Evolutionary conservation across 2,113 vertebrate genomes (phyloP).

Genomic region (Protobothrops mucrosquamatus): DNA sequence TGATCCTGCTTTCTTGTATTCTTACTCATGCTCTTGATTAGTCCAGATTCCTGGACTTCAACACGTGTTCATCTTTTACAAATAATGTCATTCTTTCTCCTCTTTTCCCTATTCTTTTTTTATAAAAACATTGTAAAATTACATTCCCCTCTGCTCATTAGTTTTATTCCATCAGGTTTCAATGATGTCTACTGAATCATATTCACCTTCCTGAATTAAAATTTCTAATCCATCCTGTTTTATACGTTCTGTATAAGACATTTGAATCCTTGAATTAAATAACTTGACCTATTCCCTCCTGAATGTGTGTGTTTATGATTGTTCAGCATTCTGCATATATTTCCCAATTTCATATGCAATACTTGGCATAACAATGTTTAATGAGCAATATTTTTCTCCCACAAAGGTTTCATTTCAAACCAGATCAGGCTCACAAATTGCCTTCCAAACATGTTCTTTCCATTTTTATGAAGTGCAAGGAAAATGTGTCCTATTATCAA

Average conservation of each 20-base stretch:
- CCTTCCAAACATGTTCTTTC: background rate
- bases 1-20: background rate
- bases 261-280: background rate
- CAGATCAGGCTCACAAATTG: background rate
- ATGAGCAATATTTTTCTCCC: background rate
- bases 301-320: background rate
- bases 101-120: background rate
- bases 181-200: background rate
- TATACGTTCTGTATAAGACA: background rate
- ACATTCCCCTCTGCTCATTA: background rate
- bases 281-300: background rate
- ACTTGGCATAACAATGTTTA: background rate
- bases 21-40: background rate
- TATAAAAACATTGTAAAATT: background rate
- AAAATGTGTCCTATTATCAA: background rate
- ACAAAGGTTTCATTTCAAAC: background rate
- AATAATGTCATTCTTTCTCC: background rate
- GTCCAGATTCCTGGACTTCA: background rate
- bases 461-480: background rate
- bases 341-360: background rate
- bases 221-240: background rate
- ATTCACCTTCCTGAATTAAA: background rate
- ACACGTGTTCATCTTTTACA: background rate
- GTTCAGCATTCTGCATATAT: background rate
- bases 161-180: background rate